A percentile compares a stretch with the other conserved stretches of the same genome.
These are phyloP conservation scores for Erebia palarica DNA, from an alignment of 2,888 invertebrate genomes.

Conservation along the genomic window DNA sequence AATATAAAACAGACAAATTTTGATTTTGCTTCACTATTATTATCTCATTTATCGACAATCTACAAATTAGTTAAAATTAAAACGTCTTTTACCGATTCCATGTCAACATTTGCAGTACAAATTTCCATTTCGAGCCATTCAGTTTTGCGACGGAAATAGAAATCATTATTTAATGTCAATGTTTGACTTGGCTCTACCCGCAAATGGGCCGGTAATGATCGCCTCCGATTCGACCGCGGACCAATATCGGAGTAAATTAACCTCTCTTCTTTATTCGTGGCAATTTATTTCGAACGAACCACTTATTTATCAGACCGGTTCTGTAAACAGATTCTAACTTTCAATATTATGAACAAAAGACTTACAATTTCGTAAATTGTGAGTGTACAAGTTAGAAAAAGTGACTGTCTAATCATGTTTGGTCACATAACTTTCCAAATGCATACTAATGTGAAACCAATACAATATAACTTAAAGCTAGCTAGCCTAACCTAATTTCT, in stretches of 20 bases:
- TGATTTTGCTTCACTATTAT: background rate
- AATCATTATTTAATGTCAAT: conserved; percentile 79
- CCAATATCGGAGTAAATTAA: conserved; percentile 39
- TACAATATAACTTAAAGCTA: too few species aligned
- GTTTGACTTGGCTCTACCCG: conserved; percentile 69
- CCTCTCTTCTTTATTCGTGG: conserved; percentile 34
- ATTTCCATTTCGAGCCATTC: conserved; percentile 42
- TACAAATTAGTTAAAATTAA: conserved; percentile 12
- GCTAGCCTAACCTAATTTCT: too few species aligned
- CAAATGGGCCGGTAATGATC: conserved; percentile 77
- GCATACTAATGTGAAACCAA: too few species aligned
- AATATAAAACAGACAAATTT: background rate
- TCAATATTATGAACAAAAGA: background rate
- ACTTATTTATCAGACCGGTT: conserved; percentile 26
- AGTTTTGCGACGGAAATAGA: conserved; percentile 61
- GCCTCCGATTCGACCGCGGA: conserved; percentile 49
- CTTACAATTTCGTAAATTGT: too few species aligned
- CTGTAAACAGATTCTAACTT: background rate
- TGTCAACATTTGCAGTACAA: conserved; percentile 33
- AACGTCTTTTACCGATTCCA: conserved; percentile 18
- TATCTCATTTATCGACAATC: background rate
- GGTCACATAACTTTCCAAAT: too few species aligned
- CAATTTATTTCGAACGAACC: conserved; percentile 34
- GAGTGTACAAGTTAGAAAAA: too few species aligned
- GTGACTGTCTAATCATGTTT: too few species aligned